phyloP scores from a whole-genome alignment of 1,140 invertebrate species.

The Apolygus lucorum region DNA sequence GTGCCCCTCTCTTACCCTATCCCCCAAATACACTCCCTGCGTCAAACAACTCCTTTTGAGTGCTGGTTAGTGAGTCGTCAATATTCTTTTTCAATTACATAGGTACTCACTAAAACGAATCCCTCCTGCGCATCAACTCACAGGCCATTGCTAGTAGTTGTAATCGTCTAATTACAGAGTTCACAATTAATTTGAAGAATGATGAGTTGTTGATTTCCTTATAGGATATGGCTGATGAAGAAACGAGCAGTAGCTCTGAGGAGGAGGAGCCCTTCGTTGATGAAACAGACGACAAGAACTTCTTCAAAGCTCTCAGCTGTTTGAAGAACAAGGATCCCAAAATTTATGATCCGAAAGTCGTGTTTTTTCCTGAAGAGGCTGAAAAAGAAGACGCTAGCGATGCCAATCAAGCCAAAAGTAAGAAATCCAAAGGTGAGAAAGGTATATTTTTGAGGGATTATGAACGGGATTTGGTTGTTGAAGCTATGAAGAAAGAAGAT shows the following conservation, averaged over 20 bases:
- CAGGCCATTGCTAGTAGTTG: too few relatives aligned
- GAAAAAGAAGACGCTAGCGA: conserved; percentile 37
- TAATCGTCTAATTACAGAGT: too few relatives aligned
- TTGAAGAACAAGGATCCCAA: conserved; percentile 81
- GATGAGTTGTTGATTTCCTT: too few relatives aligned
- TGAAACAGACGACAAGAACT: conserved; percentile 68
- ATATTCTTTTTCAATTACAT: too few relatives aligned
- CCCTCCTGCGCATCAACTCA: too few relatives aligned
- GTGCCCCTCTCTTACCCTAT: too few relatives aligned
- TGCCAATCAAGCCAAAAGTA: conserved; percentile 33
- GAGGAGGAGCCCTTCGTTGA: conserved; percentile 10
- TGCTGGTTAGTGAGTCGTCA: too few relatives aligned
- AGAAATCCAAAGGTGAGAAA: conserved; percentile 36
- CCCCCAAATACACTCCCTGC: too few relatives aligned
- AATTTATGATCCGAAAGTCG: conserved; percentile 69
- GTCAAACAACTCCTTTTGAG: too few relatives aligned
- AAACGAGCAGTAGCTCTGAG: conserved; percentile 10
- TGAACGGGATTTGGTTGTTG: neutral
- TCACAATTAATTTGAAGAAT: too few relatives aligned
- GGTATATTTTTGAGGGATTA: conserved; percentile 8
- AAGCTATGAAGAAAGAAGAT: conserved; percentile 2
- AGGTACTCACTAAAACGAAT: too few relatives aligned
- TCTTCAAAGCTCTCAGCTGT: conserved; percentile 72
- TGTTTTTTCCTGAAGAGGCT: conserved; percentile 64
- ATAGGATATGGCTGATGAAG: neutral